Conservation (phyloP, 2,888 invertebrate genomes). For the Andrena minutula region DNA sequence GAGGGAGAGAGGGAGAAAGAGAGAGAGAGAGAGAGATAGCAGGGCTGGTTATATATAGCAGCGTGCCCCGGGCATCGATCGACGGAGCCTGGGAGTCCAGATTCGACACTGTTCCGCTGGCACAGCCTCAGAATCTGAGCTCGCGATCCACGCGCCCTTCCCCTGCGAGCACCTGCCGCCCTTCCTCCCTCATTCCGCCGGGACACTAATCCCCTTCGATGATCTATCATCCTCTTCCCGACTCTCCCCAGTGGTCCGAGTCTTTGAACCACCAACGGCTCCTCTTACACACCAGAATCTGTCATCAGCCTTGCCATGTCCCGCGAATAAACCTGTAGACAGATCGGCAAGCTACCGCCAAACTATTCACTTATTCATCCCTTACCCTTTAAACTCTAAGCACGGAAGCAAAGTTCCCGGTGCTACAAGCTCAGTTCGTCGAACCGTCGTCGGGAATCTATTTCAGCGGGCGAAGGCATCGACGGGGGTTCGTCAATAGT, state of each 20-base stretch:
- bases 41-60: slow-evolving; percentile 76
- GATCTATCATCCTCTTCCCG: not conserved
- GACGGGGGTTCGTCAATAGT: not conserved
- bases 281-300: no score
- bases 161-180: not conserved
- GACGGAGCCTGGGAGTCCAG: slow-evolving; percentile 81
- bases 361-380: no score
- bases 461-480: not conserved
- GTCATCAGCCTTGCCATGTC: no score
- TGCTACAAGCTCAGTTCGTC: no score
- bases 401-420: no score
- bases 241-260: not conserved
- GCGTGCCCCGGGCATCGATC: slow-evolving; percentile 83
- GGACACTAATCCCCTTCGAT: not conserved
- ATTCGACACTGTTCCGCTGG: slow-evolving; percentile 76
- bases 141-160: slow-evolving; percentile 40
- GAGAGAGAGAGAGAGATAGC: slow-evolving; percentile 58
- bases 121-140: slow-evolving; percentile 63
- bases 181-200: not conserved
- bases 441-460: no score
- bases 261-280: no score
- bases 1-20: slow-evolving; percentile 32
- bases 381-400: no score
- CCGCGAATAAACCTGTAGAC: no score
- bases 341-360: no score